These are phyloP conservation scores for Pachypanchax playfairii DNA, from an alignment of 2,113 vertebrate species.

Conservation along the genomic window DNA sequence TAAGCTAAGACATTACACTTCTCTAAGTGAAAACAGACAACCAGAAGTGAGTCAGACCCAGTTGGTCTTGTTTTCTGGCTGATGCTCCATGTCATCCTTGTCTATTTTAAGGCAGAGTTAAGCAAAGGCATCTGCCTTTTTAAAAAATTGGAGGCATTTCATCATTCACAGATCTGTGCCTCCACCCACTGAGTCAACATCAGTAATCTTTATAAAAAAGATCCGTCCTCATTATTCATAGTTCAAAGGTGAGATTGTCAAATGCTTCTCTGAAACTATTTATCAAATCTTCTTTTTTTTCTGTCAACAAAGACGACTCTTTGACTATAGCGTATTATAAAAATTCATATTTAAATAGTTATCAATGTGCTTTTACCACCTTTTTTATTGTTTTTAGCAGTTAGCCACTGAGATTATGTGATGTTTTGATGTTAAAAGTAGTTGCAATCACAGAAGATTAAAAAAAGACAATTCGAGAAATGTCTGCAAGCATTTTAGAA, in stretches of 20 bases:
- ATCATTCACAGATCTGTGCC: conserved; percentile 49
- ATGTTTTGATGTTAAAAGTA: neutral
- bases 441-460: neutral
- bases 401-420: no score
- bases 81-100: neutral
- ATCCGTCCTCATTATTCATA: conserved; percentile 65
- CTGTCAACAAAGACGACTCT: neutral
- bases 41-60: neutral
- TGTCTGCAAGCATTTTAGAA: neutral
- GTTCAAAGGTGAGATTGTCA: conserved; percentile 76
- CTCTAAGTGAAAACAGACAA: neutral
- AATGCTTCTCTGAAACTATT: conserved; percentile 30
- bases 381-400: no score
- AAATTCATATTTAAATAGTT: neutral
- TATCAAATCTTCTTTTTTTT: conserved; percentile 33
- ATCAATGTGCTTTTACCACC: neutral
- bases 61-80: neutral
- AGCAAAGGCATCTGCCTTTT: conserved; percentile 38
- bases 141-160: conserved; percentile 38
- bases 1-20: no score
- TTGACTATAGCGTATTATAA: no score
- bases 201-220: conserved; percentile 65
- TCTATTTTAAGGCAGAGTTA: conserved; percentile 19
- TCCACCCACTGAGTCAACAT: conserved; percentile 67
- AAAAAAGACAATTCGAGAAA: neutral